Percentiles rank a stretch among this genome's conserved stretches.
Conservation (phyloP, 2,113 vertebrate species). For the Syngnathoides biaculeatus region DNA sequence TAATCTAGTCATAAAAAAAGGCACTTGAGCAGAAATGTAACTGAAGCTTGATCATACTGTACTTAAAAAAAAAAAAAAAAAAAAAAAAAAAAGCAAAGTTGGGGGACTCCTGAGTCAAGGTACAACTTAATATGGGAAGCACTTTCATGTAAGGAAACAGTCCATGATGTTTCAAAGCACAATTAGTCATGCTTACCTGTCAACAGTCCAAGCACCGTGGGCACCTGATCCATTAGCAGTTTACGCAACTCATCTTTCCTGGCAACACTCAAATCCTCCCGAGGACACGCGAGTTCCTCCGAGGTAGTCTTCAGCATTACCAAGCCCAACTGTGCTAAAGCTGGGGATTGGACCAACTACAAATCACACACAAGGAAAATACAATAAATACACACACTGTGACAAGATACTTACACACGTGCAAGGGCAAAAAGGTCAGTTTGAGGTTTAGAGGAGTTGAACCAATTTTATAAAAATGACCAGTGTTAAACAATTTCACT, state of each 20-base stretch:
- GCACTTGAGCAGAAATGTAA: no score
- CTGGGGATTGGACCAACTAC: conserved; percentile 91
- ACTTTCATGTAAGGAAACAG: background rate
- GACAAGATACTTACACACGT: background rate
- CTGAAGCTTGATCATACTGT: background rate
- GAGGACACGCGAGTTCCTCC: conserved; percentile 92
- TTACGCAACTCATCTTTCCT: conserved; percentile 95
- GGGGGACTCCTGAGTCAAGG: no score
- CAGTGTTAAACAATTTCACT: no score
- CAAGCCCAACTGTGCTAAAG: conserved; percentile 86
- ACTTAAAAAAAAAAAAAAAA: no score
- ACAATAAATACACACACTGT: no score
- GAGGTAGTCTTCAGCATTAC: conserved; percentile 97
- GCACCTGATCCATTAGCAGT: conserved; percentile 93
- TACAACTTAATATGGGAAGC: no score
- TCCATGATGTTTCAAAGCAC: background rate
- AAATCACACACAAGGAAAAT: conserved; percentile 9
- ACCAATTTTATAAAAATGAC: no score
- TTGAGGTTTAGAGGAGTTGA: background rate
- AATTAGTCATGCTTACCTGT: conserved; percentile 75
- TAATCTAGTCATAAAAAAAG: no score
- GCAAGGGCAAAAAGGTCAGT: background rate
- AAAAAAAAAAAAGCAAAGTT: background rate
- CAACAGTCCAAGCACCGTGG: conserved; percentile 88
- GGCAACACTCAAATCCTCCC: conserved; percentile 92